Base-by-base conservation (phyloP, 2,797 vertebrate species). In the Austrolebias charrua region DNA sequence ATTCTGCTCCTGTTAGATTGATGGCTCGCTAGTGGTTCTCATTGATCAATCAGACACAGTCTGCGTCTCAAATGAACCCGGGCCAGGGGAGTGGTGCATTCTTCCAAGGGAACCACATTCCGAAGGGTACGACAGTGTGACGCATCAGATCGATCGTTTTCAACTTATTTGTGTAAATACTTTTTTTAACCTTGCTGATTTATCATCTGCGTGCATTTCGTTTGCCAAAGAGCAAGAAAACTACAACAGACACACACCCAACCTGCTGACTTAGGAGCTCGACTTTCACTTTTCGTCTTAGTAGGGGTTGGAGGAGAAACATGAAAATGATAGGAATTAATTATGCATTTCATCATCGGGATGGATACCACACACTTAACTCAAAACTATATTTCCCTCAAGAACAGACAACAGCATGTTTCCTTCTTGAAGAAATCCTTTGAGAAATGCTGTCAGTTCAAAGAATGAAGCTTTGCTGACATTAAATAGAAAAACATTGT, bases 21-120 rank as follows among this genome's bases (percentile, higher is more conserved):
- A 92, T 92, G 89, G 87, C 90, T 91, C 88, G 85, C 88, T 90
- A 88, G 75, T 75, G 83, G 67, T 87, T 83, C 88, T 88, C 90
- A 91, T 91, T 91, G 90, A 92, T 92, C 90, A 91, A 89, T 90
- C 90, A 88, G 91, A 92, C 88, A 87, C 91, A 90, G 90, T 91
- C 90, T 92, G 91, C 86, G 86, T 91, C 88, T 90, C 66, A 84
- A 87, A 90, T 92, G 88, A 92, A 89, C 82, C 88, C 68, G 13
- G 79, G 82, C 86, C 84, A 66, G 60, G 50, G 71, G 86, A 83
- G 86, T 91, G 90, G 85, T 88, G 88, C 86, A 90, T 92, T 91
- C 89, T 89, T 89, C 76, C 78, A 69, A 61, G 82, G 85, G 82
- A 87, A 70, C 79, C 73, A 56, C 78, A 44, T 89, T 85, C 84